Evolutionary conservation across 1,140 invertebrate genomes (phyloP).

Genomic region (Trichonephila clavipes): DNA sequence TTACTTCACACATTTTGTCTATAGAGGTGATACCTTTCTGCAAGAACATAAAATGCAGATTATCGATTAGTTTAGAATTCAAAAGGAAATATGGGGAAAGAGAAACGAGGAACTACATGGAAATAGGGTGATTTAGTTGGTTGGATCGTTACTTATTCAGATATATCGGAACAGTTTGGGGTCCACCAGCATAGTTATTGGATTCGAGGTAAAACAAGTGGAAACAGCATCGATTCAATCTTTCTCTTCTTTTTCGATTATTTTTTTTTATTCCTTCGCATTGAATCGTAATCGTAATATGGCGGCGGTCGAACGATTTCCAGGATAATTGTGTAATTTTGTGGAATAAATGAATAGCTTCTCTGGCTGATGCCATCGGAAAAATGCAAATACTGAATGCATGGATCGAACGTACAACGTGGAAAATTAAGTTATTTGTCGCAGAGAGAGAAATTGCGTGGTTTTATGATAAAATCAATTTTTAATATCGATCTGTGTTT

Average conservation of each 20-base stretch:
- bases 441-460: constrained; percentile 25
- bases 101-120: not conserved
- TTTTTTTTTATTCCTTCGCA: not conserved
- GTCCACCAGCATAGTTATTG: constrained; percentile 26
- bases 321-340: constrained; percentile 46
- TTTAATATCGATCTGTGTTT: constrained; percentile 1
- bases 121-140: constrained; percentile 43
- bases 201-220: constrained; percentile 60
- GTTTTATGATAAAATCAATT: constrained; percentile 39
- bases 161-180: constrained; percentile 21
- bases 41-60: constrained; percentile 12
- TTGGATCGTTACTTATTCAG: constrained; percentile 61
- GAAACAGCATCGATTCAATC: constrained; percentile 54
- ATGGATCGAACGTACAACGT: constrained; percentile 40
- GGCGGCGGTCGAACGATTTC: constrained; percentile 39
- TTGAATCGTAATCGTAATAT: constrained; percentile 45
- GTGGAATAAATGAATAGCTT: constrained; percentile 48
- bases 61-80: constrained; percentile 57
- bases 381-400: constrained; percentile 49
- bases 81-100: constrained; percentile 22
- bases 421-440: constrained; percentile 49
- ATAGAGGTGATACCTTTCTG: constrained; percentile 15
- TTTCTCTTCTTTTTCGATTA: not conserved
- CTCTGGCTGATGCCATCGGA: constrained; percentile 36
- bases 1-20: constrained; percentile 20